Base-by-base conservation (phyloP, 2,888 invertebrate genomes). In the Hybos culiciformis region DNA sequence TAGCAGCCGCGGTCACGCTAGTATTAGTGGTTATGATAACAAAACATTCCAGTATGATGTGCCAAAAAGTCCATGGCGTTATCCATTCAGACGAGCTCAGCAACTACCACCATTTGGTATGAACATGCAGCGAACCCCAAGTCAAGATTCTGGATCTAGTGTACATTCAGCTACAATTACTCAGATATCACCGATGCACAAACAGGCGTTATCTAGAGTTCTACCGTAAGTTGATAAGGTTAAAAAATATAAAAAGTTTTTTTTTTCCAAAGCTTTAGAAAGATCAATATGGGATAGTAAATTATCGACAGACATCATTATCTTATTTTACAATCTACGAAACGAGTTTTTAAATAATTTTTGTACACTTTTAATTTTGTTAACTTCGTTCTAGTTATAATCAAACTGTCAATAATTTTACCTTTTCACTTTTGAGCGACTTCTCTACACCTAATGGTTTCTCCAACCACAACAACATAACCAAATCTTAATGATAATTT, bases 51-150 rank as follows among this genome's bases (percentile, higher is more conserved):
- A 81, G 55, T 57, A 54, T 57, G 77, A 77, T 54, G 70, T 66
- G 3, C 79, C 82, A 1, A 83, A 83, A 61, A 78, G 81, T 23
- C 79, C 82, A 1, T 83, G 83, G 83, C 71, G 78, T 52, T 82
- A 82, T 61, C 80, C 81, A 1, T 70, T 72, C 46, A 61, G 69
- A 12, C 57, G 70, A 5, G 50, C 59, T 3, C 63, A 65, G 45
- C 59, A 62, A 44, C 50, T 56, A 31, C 53, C 54, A 19, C 48
- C 53, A 67, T 48, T 54, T 50, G 45, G 69, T 67, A 50, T 45
- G 36, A 44, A 69, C 67, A 70, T 74, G 58, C 67, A 71, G 66
- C 72, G 64, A 62, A 71, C 68, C 57, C 67, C 66, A 67, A 79
- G 56, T 56, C 75, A 52, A 71, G 75, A 58, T 69, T 77, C 63